Conservation (phyloP, 2,113 vertebrate species). For the Pionites leucogaster region DNA sequence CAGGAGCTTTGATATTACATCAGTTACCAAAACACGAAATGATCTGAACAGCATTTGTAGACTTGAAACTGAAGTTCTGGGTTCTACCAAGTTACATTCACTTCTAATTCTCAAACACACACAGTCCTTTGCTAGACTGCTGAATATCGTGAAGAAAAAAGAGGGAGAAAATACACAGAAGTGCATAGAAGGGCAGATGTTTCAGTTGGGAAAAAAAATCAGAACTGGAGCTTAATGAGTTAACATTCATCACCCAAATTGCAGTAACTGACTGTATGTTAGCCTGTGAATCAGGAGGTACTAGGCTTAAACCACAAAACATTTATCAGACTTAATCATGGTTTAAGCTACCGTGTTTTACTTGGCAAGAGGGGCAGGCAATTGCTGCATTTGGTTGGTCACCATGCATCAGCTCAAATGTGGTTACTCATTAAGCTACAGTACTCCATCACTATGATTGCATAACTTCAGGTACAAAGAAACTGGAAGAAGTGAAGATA, state of each 20-base stretch:
- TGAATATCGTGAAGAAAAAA: not conserved
- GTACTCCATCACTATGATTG: not conserved
- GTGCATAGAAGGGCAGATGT: not conserved
- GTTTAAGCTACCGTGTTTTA: constrained; percentile 18
- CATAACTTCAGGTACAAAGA: not conserved
- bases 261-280: not conserved
- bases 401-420: not conserved
- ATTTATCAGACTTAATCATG: constrained; percentile 13
- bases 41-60: constrained; percentile 37
- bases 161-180: not conserved
- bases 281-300: not conserved
- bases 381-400: not conserved
- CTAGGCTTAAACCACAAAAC: constrained; percentile 7
- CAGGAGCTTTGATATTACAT: constrained; percentile 14
- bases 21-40: constrained; percentile 38
- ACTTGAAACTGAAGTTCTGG: not conserved
- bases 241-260: not conserved
- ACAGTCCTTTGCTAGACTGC: not conserved
- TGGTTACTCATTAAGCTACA: not conserved
- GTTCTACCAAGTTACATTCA: not conserved
- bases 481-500: not conserved
- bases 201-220: not conserved
- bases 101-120: not conserved
- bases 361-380: not conserved
- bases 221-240: not conserved